Evolutionary conservation across 2,888 invertebrate species (phyloP), one percentile per base, ranked within the genome.

Genomic region (Chrysotoxum bicinctum): DNA sequence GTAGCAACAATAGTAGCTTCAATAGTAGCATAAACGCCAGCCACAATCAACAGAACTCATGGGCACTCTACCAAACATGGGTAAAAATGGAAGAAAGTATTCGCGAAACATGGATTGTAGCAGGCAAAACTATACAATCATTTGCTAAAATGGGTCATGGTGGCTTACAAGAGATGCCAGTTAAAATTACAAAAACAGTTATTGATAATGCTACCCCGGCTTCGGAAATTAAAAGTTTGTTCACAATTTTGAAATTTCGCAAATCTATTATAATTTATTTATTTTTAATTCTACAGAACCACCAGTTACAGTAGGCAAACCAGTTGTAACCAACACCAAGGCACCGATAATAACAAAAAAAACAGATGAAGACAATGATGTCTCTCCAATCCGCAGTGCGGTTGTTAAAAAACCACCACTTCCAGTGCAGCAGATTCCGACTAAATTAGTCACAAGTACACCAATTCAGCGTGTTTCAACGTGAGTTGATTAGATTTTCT

Each of bases 61-160:
- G 97, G 97, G 94, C 95, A 86, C 92, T 97, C 10, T 97, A 97
- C 90, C 96, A 97, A 90, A 94, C 95, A 88, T 97, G 97, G 97
- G 95, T 96, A 87, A 95, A 96, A 89, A 94, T 97, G 94, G 94
- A 96, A 0, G 94, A 95, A 78, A 93, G 94, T 16, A 94, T 96
- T 69, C 93, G 96, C 72, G 95, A 95, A 58, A 94, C 95, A 0
- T 97, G 97, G 97, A 94, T 97, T 77, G 94, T 95, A 0, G 97
- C 97, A 2, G 97, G 97, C 0, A 93, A 94, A 88, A 95, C 95
- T 87, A 95, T 96, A 88, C 96, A 96, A 90, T 94, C 94, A 0
- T 94, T 95, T 88, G 95, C 95, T 86, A 96, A 95, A 93, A 90
- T 92, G 68, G 92, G 91, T 7, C 91, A 91, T 50, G 92, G 92